Base-by-base conservation (phyloP, 2,113 vertebrate genomes). In the Corapipo altera region DNA sequence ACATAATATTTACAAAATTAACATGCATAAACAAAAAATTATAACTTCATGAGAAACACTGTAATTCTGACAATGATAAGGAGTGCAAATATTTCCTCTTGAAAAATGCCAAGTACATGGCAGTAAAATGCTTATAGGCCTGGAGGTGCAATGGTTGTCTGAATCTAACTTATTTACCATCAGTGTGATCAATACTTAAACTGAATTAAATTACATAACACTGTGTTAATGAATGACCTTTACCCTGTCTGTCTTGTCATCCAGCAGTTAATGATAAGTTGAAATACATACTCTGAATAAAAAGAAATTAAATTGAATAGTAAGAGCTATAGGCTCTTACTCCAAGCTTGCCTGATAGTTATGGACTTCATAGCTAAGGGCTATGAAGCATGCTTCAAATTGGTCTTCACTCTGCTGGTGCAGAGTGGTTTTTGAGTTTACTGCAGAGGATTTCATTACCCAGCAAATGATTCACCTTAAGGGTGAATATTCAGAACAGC, bases 1-100 rank as follows among this genome's bases (percentile, higher is more conserved):
- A 93, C 59, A 93, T 85, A 96, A 89, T 58, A 85, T 96, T 97
- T 97, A 88, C 49, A 84, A 89, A 95, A 95, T 92, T 92, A 74
- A 8, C 33, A 75, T 62, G 4, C 26, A 70, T 83, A 91, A 94
- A 94, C 28, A 86, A 83, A 23, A 85, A 91, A 74, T 52, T 5
- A 74, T 86, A 58, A 59, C 32, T 95, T 86, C 17, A 78, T 75
- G 59, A 66, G 7, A 95, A 87, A 80, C n/a, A 65, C 9, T 71
- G 15, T n/a, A 37, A 77, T 51, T 71, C 17, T 91, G 43, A 55
- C 6, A 81, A 27, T 73, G 30, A 71, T 54, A 80, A 78, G 13
- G 26, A 92, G 79, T 65, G 39, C 4, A 76, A 90, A 78, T 41
- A 64, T 71, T 91, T 85, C 26, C 37, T 89, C 77, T 33, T 76